Conservation (phyloP, 2,113 vertebrate genomes). For the Chaetops frenatus region DNA sequence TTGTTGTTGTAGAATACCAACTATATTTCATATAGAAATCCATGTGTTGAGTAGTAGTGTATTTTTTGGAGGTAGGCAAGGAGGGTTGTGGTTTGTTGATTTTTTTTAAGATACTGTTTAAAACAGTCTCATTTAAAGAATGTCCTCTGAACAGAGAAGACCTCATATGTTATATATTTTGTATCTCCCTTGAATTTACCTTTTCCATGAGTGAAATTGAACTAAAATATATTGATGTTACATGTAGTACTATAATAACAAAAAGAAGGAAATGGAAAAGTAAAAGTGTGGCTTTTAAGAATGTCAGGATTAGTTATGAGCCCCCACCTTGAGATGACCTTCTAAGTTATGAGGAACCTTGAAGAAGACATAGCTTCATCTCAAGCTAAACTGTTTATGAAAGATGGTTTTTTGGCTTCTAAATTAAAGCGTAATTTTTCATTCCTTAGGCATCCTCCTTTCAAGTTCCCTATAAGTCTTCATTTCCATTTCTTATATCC, state of each 20-base stretch:
- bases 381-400: background rate
- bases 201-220: background rate
- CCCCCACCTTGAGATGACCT: background rate
- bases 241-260: background rate
- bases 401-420: accelerated
- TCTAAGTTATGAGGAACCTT: background rate
- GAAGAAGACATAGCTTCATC: background rate
- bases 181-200: background rate
- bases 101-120: background rate
- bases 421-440: background rate
- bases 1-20: background rate
- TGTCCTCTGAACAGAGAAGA: background rate
- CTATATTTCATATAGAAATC: background rate
- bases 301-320: background rate
- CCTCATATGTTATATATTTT: accelerated
- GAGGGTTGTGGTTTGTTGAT: accelerated
- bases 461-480: background rate
- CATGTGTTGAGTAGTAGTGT: background rate
- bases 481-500: background rate
- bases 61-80: background rate
- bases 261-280: background rate
- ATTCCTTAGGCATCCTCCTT: background rate
- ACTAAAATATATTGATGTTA: background rate
- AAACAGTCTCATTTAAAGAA: background rate
- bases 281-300: background rate